phyloP scores from a whole-genome alignment of 1,140 invertebrate species.

The Lineus longissimus region DNA sequence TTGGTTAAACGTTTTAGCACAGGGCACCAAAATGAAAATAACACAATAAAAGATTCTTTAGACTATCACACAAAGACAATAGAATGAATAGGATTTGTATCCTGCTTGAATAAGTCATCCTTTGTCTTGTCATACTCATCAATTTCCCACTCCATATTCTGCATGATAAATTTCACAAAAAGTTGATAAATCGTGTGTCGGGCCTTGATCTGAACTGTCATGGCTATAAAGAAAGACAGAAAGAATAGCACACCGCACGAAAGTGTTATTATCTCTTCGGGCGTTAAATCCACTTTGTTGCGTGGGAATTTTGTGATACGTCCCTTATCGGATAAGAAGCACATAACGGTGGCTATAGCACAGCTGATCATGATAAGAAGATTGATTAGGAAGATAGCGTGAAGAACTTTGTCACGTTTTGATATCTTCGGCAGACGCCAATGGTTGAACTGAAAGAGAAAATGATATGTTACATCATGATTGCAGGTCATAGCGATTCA shows the following conservation, averaged over 20 bases:
- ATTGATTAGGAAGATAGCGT: constrained; percentile 55
- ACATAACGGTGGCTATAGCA: constrained; percentile 57
- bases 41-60: too few species aligned
- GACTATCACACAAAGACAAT: too few species aligned
- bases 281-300: constrained; percentile 53
- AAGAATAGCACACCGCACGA: constrained; percentile 60
- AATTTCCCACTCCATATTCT: constrained; percentile 59
- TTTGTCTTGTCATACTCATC: constrained; percentile 54
- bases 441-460: constrained; percentile 50
- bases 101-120: constrained; percentile 20
- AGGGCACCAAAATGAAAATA: too few species aligned
- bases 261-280: constrained; percentile 57
- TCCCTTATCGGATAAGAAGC: constrained; percentile 57
- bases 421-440: constrained; percentile 56
- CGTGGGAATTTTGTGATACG: constrained; percentile 37
- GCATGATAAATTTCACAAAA: constrained; percentile 54
- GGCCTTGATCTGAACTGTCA: constrained; percentile 61
- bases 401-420: constrained; percentile 56
- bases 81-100: too few species aligned
- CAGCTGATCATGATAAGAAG: constrained; percentile 56
- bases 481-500: background rate
- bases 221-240: constrained; percentile 60
- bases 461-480: constrained; percentile 1
- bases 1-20: too few species aligned
- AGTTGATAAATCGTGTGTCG: constrained; percentile 57